These are phyloP conservation scores for Diarsia mendica DNA, from an alignment of 2,888 invertebrate species.

Conservation along the genomic window DNA sequence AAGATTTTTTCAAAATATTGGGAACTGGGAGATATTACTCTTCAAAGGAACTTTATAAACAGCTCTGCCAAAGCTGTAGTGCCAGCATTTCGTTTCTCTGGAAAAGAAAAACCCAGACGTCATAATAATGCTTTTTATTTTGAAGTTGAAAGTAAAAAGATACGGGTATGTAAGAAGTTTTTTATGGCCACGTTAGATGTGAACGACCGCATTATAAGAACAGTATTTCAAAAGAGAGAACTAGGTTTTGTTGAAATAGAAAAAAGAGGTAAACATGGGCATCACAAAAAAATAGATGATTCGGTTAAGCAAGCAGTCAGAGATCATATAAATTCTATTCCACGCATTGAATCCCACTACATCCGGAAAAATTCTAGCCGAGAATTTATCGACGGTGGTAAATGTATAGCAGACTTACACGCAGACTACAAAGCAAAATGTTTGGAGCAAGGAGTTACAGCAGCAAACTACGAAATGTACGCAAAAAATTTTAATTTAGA, in stretches of 20 bases:
- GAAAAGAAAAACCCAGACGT: constrained; percentile 4
- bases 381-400: constrained; percentile 3
- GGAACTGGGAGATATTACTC: neutral
- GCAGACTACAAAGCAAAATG: constrained; percentile 25
- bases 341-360: neutral
- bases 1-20: neutral
- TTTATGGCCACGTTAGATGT: constrained; percentile 2
- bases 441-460: constrained; percentile 5
- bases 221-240: constrained; percentile 1
- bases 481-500: constrained; percentile 20
- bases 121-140: constrained; percentile 1
- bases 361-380: constrained; percentile 1
- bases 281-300: neutral
- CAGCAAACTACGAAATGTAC: constrained; percentile 5
- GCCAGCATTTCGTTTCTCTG: neutral
- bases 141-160: neutral
- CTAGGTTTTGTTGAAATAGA: constrained; percentile 2
- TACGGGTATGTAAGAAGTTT: constrained; percentile 3
- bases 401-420: constrained; percentile 3
- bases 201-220: constrained; percentile 1
- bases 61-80: neutral
- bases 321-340: neutral
- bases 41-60: constrained; percentile 1
- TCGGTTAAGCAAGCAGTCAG: neutral
- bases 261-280: neutral